Evolutionary conservation across 23 tunicate genomes (phyloP), one percentile per base, ranked within the genome.

Genomic region (Diplosoma virens): DNA sequence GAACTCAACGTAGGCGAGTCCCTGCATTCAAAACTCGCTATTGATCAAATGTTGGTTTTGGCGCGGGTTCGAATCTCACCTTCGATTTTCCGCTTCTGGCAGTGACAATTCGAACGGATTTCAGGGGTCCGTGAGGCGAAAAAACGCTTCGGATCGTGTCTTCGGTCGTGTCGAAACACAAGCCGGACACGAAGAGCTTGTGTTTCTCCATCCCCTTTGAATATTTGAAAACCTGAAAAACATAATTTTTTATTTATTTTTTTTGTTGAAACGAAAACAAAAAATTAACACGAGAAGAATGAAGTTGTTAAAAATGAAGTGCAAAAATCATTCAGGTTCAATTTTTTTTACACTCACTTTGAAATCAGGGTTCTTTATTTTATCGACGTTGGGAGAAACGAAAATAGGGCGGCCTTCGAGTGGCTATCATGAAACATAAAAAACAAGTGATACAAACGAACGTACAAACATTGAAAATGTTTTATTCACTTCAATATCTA

Each of bases 1-100:
- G 56, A 75, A 92, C 71, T 92, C 97, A 1, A 92, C 67, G 34
- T 84, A 92, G 1, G 97, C 97, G 32, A 92, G 9, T 33, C 97
- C 92, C 97, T 89, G 79, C 20, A 82, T 41, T 9, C 16, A 45
- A 45, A n/a, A n/a, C n/a, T n/a, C n/a, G n/a, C n/a, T n/a, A n/a
- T n/a, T n/a, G n/a, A n/a, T n/a, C n/a, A n/a, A n/a, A n/a, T n/a
- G n/a, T n/a, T n/a, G n/a, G n/a, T n/a, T n/a, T n/a, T n/a, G n/a
- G n/a, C n/a, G n/a, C n/a, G n/a, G n/a, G n/a, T n/a, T n/a, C n/a
- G n/a, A n/a, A n/a, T 3, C 60, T 30, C 48, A 90, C 97, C 68
- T 92, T 92, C 0, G 97, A 81, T 37, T 92, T 76, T 30, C 97
- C 97, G 25, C 48, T 77, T 47, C 92, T 34, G 27, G 91, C 77